A percentile compares a stretch with the other conserved stretches of the same genome.
phyloP scores from a whole-genome alignment of 2,888 invertebrate genomes.

The Petrolisthes manimaculis region DNA sequence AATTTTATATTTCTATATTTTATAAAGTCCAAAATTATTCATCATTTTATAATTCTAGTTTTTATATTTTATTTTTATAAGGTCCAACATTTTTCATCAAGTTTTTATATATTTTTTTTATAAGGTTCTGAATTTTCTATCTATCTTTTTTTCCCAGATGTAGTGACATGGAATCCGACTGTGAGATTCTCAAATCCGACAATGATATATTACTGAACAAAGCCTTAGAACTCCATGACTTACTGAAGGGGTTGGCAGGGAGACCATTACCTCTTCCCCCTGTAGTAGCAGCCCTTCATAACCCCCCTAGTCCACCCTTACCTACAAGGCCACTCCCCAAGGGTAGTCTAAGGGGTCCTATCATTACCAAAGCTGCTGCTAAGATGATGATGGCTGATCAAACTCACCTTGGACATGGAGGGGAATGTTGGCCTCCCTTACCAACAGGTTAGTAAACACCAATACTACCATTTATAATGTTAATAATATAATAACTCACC shows the following conservation, averaged over 20 bases:
- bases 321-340: conserved; percentile 45
- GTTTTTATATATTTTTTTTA: not conserved
- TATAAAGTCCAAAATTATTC: too few species aligned
- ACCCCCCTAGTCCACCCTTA: conserved; percentile 52
- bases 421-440: conserved; percentile 38
- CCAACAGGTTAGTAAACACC: conserved; percentile 21
- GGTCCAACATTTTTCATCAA: not conserved
- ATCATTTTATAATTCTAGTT: not conserved
- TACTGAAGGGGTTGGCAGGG: conserved; percentile 62
- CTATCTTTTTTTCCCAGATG: conserved; percentile 28
- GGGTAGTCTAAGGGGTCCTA: conserved; percentile 41
- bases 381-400: conserved; percentile 65
- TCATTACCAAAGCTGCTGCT: conserved; percentile 63
- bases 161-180: conserved; percentile 44
- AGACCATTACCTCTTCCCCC: conserved; percentile 62
- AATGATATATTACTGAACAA: conserved; percentile 58
- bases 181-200: conserved; percentile 47
- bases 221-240: conserved; percentile 64
- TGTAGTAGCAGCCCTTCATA: conserved; percentile 63
- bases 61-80: not conserved
- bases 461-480: too few species aligned
- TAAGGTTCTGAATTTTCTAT: not conserved
- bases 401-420: conserved; percentile 40
- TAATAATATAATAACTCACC: conserved; percentile 1
- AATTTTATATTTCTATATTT: not conserved